phyloP scores from a whole-genome alignment of 2,797 vertebrate genomes.

The Epinephelus coioides region DNA sequence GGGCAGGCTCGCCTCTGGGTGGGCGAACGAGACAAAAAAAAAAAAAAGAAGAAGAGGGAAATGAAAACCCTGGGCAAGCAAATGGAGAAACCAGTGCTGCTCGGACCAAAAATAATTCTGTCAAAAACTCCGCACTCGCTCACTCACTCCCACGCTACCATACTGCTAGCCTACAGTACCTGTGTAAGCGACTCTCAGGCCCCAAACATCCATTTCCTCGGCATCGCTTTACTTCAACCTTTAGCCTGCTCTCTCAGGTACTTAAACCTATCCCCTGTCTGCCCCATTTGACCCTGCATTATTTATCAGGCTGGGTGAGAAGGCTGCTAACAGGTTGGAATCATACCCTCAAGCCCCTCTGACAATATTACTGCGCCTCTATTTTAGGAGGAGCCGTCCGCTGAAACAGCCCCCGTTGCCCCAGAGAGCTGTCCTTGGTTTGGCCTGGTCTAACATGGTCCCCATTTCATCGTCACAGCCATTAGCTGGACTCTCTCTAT shows the following conservation, averaged over 20 bases:
- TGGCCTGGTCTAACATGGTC: constrained; percentile 25
- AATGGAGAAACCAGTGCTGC: constrained; percentile 43
- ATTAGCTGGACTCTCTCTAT: constrained; percentile 66
- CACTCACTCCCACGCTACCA: constrained; percentile 36
- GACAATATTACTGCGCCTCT: constrained; percentile 50
- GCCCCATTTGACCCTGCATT: constrained; percentile 69
- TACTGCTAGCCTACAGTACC: constrained; percentile 22
- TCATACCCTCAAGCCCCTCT: constrained; percentile 39
- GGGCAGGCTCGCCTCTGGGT: constrained; percentile 56
- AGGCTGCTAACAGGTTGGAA: constrained; percentile 62
- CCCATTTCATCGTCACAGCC: constrained; percentile 71
- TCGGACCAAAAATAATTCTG: constrained; percentile 62
- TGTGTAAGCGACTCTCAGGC: constrained; percentile 41
- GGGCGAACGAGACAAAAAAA: constrained; percentile 31
- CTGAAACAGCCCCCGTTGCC: constrained; percentile 38
- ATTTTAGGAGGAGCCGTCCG: constrained; percentile 52
- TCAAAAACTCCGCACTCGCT: constrained; percentile 42
- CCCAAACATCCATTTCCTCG: constrained; percentile 56
- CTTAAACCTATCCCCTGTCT: constrained; percentile 46
- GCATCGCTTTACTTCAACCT: constrained; percentile 44
- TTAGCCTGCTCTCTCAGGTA: constrained; percentile 46
- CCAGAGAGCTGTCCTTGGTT: constrained; percentile 52
- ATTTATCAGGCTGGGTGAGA: constrained; percentile 66
- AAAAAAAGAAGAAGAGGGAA: constrained; percentile 14
- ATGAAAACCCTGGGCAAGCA: constrained; percentile 31